Conservation (phyloP, 2,888 invertebrate genomes). For the Trissonchulus sp. region DNA sequence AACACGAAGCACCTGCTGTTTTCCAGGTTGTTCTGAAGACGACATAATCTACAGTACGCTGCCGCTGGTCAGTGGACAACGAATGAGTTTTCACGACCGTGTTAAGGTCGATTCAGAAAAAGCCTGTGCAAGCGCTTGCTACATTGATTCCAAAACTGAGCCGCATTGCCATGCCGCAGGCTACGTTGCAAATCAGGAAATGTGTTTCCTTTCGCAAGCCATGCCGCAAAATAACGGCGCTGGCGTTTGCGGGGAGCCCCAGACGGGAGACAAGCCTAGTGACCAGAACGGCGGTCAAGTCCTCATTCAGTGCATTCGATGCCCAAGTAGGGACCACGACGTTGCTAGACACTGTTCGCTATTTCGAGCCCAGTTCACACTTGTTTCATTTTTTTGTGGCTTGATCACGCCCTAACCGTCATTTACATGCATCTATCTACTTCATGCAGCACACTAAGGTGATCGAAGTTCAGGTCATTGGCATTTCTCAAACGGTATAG, state of each 20-base stretch:
- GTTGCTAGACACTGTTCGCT: too few species aligned
- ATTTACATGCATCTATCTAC: too few species aligned
- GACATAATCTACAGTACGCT: not conserved
- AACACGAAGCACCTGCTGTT: too few species aligned
- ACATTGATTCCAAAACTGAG: not conserved
- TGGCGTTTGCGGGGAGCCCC: not conserved
- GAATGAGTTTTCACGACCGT: not conserved
- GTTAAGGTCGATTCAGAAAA: not conserved
- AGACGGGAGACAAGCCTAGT: not conserved
- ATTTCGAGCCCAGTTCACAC: too few species aligned
- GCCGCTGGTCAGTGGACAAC: not conserved
- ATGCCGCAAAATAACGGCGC: not conserved
- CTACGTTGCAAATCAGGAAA: not conserved
- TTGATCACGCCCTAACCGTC: too few species aligned
- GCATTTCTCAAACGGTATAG: too few species aligned
- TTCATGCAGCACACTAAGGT: too few species aligned
- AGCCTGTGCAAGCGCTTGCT: not conserved
- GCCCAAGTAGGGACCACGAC: not conserved
- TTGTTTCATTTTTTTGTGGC: too few species aligned
- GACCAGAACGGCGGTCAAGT: not conserved
- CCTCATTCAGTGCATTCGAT: not conserved
- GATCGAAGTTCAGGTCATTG: too few species aligned
- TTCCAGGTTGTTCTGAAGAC: not conserved
- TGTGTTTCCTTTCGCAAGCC: not conserved
- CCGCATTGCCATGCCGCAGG: not conserved